Percentiles rank a stretch among this genome's conserved stretches.
Conservation (phyloP, 53 echinoderm and acorn worm genomes). For the Holothuria leucospilota region DNA sequence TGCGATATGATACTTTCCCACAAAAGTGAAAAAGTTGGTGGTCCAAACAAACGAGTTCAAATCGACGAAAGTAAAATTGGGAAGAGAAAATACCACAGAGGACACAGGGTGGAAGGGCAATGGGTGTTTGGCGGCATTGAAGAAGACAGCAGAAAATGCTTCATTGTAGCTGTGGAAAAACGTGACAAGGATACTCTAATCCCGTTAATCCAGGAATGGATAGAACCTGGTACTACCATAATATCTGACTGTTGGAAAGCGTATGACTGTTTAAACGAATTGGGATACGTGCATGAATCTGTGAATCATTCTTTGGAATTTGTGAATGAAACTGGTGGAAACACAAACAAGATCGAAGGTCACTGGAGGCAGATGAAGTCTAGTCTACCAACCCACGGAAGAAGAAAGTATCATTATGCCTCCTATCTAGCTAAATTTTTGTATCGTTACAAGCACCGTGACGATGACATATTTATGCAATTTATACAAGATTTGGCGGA, state of each 20-base stretch:
- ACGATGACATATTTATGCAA: slow-evolving; percentile 24
- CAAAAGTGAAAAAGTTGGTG: no score
- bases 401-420: slow-evolving; percentile 25
- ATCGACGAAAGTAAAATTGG: no score
- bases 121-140: slow-evolving; percentile 61
- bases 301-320: slow-evolving; percentile 64
- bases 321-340: background rate
- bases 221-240: slow-evolving; percentile 34
- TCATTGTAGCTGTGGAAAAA: no score
- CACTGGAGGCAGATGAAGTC: no score
- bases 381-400: slow-evolving; percentile 21
- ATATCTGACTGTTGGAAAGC: no score
- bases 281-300: slow-evolving; percentile 48
- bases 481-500: slow-evolving; percentile 32
- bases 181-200: slow-evolving; percentile 30
- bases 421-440: slow-evolving; percentile 53
- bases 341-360: no score
- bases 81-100: no score
- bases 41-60: no score
- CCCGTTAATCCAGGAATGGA: slow-evolving; percentile 42
- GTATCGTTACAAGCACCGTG: slow-evolving; percentile 47
- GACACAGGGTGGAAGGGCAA: no score
- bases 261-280: slow-evolving; percentile 26
- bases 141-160: slow-evolving; percentile 46
- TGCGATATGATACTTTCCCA: no score